A percentile compares a stretch with the other conserved stretches of the same genome.
Conservation (phyloP, 2,797 vertebrate species). For the Poecilia wingei region DNA sequence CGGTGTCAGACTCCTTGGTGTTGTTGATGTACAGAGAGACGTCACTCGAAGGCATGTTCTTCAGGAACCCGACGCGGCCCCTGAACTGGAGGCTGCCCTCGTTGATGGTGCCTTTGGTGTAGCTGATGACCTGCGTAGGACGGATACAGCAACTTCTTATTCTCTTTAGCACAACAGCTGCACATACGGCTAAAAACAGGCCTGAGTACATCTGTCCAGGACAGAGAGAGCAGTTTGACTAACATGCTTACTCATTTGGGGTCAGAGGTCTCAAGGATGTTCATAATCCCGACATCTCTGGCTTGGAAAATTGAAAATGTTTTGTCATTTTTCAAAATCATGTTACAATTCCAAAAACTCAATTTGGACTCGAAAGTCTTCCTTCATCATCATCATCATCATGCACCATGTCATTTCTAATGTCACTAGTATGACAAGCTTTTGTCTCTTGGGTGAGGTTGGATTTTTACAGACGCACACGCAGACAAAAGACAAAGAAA, state of each 20-base stretch:
- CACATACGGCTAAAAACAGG: background rate
- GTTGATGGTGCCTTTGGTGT: conserved; percentile 50
- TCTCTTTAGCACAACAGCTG: background rate
- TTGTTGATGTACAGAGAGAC: conserved; percentile 86
- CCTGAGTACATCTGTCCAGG: background rate
- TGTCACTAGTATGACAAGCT: background rate
- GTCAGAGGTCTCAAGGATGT: conserved; percentile 21
- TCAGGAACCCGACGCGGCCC: conserved; percentile 77
- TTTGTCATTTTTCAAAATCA: conserved; percentile 13
- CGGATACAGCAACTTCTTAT: background rate
- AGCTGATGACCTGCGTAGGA: conserved; percentile 82
- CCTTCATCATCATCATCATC: background rate
- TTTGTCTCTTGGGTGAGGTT: background rate
- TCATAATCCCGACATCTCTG: conserved; percentile 31
- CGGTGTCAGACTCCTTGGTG: conserved; percentile 85
- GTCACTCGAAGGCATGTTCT: conserved; percentile 66
- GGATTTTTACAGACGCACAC: background rate
- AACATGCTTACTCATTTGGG: conserved; percentile 2
- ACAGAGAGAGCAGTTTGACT: background rate
- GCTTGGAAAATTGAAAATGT: conserved; percentile 18
- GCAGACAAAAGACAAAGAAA: background rate
- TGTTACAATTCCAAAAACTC: conserved; percentile 6
- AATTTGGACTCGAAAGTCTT: conserved; percentile 11
- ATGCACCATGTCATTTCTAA: background rate
- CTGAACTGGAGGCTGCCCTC: conserved; percentile 50